A percentile compares a stretch with the other conserved stretches of the same genome.
phyloP scores from a whole-genome alignment of 2,113 vertebrate species.

The Okapia johnstoni region DNA sequence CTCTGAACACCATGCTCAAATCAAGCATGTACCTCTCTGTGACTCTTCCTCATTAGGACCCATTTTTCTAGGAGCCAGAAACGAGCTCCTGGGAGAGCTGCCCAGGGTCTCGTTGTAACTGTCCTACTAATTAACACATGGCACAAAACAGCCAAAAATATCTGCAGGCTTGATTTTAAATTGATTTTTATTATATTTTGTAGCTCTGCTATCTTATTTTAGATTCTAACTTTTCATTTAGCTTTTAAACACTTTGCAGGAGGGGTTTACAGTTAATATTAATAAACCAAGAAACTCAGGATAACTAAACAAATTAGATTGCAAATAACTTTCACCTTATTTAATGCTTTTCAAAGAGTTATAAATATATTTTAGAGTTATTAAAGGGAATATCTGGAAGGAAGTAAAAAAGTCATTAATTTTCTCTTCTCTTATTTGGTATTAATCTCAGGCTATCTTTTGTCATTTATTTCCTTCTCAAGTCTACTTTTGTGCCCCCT shows the following conservation, averaged over 20 bases:
- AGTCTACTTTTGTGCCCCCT: background rate
- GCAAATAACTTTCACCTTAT: background rate
- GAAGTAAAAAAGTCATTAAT: background rate
- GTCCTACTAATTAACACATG: background rate
- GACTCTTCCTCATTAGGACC: background rate
- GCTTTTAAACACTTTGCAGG: background rate
- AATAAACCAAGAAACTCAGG: background rate
- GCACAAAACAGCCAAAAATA: background rate
- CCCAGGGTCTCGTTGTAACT: background rate
- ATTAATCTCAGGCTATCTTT: background rate
- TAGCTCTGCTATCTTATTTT: background rate
- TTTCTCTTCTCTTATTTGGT: background rate
- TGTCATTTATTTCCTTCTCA: background rate
- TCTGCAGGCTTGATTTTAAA: background rate
- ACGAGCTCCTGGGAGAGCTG: background rate
- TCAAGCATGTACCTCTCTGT: accelerated
- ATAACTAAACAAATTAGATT: slow-evolving; percentile 22
- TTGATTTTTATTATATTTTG: background rate
- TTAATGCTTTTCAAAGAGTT: slow-evolving; percentile 10
- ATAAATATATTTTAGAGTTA: background rate
- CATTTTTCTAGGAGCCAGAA: background rate
- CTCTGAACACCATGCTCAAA: background rate
- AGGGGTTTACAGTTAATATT: background rate
- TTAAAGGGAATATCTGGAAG: background rate
- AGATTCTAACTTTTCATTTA: background rate